A percentile compares a stretch with the other conserved stretches of the same genome.
Evolutionary conservation across 1,140 invertebrate species (phyloP).

Genomic region (Aphaenogaster rudis): DNA sequence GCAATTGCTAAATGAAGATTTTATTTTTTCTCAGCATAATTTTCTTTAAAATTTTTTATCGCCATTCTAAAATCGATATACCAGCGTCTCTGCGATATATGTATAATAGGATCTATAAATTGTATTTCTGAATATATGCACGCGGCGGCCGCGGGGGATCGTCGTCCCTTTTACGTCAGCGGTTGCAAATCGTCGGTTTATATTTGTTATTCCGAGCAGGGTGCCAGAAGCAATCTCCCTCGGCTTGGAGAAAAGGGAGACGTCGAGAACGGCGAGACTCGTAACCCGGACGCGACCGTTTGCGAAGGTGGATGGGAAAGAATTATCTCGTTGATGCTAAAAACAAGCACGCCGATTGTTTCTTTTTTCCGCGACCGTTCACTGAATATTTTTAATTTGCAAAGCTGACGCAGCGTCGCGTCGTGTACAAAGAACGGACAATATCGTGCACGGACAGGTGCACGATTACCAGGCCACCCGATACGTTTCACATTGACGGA

Average conservation of each 20-base stretch:
- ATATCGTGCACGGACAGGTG: neutral
- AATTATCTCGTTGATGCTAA: slow-evolving; percentile 35
- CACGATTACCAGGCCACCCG: neutral
- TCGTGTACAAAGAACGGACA: neutral
- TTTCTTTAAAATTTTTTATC: neutral
- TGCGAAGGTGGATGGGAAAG: slow-evolving; percentile 20
- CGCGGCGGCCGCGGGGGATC: neutral
- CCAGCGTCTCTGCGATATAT: neutral
- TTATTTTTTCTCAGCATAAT: neutral
- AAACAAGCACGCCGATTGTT: slow-evolving; percentile 31
- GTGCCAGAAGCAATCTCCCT: slow-evolving; percentile 11
- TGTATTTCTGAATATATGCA: slow-evolving; percentile 15
- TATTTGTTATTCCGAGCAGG: slow-evolving; percentile 37
- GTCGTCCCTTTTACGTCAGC: slow-evolving; percentile 21
- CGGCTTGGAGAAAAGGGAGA: neutral
- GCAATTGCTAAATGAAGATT: neutral
- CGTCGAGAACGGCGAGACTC: neutral
- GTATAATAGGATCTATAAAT: slow-evolving; percentile 21
- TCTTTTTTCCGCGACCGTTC: neutral
- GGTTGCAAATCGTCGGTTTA: slow-evolving; percentile 44
- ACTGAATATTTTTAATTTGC: slow-evolving; percentile 40
- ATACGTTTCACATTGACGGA: slow-evolving; percentile 14
- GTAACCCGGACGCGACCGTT: slow-evolving; percentile 6
- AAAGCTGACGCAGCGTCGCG: neutral
- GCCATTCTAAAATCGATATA: neutral